Evolutionary conservation across 2,113 vertebrate species (phyloP).

Genomic region (Plestiodon gilberti): DNA sequence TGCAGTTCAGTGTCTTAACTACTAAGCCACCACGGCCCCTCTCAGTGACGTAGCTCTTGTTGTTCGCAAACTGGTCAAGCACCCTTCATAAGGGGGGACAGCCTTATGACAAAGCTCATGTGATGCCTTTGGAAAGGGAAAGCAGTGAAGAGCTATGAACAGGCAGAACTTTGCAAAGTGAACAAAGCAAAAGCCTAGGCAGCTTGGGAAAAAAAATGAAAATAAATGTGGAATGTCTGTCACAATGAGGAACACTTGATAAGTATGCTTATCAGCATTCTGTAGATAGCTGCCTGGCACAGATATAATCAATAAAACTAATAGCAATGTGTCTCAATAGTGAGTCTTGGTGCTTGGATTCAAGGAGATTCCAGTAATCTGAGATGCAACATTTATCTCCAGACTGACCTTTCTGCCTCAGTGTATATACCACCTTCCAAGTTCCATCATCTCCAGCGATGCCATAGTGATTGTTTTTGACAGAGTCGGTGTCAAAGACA

Average conservation of each 20-base stretch:
- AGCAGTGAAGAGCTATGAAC: not conserved
- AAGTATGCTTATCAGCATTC: not conserved
- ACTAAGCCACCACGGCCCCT: too few relatives aligned
- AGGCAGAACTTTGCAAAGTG: not conserved
- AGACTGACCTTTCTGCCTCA: slow-evolving; percentile 15
- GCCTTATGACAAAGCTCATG: not conserved
- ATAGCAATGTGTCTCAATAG: not conserved
- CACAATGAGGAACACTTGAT: slow-evolving; percentile 10
- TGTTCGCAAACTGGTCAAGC: too few relatives aligned
- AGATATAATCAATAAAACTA: slow-evolving; percentile 6
- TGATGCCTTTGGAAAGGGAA: not conserved
- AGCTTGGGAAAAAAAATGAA: not conserved
- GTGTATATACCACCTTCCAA: not conserved
- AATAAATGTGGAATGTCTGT: accelerated
- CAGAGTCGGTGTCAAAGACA: not conserved
- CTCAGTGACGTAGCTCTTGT: not conserved
- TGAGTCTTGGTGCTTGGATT: slow-evolving; percentile 1
- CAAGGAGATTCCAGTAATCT: not conserved
- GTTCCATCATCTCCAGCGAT: not conserved
- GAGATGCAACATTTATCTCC: slow-evolving; percentile 1
- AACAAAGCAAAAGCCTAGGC: not conserved
- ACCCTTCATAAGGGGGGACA: not conserved
- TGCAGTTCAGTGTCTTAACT: too few relatives aligned
- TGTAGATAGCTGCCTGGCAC: slow-evolving; percentile 3
- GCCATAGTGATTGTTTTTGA: not conserved